Evolutionary conservation across 2,797 vertebrate species (phyloP).

Genomic region (Mus caroli): DNA sequence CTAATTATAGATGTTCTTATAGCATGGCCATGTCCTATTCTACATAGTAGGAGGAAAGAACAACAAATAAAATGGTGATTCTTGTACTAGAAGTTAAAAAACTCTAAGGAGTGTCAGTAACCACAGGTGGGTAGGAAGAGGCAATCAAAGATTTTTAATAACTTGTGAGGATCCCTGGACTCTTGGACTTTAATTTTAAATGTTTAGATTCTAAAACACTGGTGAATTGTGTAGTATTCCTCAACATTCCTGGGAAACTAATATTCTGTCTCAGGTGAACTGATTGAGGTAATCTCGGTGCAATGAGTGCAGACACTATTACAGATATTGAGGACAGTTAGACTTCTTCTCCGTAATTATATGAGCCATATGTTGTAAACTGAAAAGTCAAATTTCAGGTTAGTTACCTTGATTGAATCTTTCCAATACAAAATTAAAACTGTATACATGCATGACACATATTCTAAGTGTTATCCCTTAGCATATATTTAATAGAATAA

Average conservation of each 20-base stretch:
- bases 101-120: neutral
- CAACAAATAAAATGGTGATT: neutral
- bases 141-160: neutral
- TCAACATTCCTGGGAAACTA: neutral
- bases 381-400: neutral
- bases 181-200: neutral
- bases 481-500: neutral
- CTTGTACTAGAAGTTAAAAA: neutral
- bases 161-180: neutral
- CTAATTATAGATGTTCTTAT: neutral
- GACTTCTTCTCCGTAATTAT: neutral
- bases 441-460: neutral
- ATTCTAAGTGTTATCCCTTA: neutral
- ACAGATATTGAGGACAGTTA: fast-evolving
- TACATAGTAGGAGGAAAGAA: neutral
- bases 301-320: neutral
- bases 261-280: neutral
- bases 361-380: neutral
- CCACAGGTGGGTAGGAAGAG: neutral
- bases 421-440: neutral
- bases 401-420: neutral
- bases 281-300: neutral
- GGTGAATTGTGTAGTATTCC: neutral
- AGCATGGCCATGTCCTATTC: neutral
- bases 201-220: neutral